phyloP scores from a whole-genome alignment of 2,113 vertebrate species.

The Campylorhamphus procurvoides region DNA sequence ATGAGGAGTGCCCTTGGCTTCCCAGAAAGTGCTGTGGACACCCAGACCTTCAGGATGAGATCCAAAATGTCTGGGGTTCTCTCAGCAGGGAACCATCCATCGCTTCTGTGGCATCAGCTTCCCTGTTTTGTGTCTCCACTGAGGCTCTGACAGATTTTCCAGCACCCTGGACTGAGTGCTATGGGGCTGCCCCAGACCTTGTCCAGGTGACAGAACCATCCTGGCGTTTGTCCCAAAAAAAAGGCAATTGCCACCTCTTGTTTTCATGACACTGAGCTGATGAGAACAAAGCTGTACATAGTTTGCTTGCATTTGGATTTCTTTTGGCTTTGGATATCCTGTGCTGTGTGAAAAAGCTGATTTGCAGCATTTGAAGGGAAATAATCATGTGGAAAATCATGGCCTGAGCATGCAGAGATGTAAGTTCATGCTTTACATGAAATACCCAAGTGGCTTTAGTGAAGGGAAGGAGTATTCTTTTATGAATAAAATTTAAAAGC shows the following conservation, averaged over 20 bases:
- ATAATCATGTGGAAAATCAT: neutral
- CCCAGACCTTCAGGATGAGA: rapidly evolving
- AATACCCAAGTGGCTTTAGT: neutral
- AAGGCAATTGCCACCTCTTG: neutral
- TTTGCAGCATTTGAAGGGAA: neutral
- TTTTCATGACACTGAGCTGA: neutral
- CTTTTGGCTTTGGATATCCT: neutral
- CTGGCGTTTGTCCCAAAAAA: neutral
- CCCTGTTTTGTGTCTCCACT: neutral
- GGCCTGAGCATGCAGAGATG: neutral
- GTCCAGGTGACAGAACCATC: neutral
- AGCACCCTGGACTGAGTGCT: neutral
- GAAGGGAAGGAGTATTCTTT: neutral
- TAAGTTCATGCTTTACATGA: neutral
- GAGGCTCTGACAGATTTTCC: neutral
- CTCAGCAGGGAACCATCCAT: neutral
- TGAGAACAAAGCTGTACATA: neutral
- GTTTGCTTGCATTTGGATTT: neutral
- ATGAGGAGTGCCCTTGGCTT: rapidly evolving
- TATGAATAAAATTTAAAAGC: neutral
- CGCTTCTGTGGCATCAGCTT: neutral
- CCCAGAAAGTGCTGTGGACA: neutral
- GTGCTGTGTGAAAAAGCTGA: neutral
- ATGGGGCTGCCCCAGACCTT: neutral
- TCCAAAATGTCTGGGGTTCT: neutral